phyloP scores from a whole-genome alignment of 2,888 invertebrate species.

The Achlya flavicornis region DNA sequence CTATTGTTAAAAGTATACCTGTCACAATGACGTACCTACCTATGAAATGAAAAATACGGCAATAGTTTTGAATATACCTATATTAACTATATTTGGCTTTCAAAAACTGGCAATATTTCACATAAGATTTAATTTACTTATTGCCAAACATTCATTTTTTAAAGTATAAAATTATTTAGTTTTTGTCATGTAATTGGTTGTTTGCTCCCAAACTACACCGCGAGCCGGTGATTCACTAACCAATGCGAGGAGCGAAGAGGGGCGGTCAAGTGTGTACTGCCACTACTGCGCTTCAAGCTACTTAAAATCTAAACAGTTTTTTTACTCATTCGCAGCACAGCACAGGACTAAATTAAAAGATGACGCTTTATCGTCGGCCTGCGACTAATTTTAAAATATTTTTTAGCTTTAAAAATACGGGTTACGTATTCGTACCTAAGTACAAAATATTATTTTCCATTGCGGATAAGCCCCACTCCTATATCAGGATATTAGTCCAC shows the following conservation, averaged over 20 bases:
- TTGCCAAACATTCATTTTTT: too few relatives aligned
- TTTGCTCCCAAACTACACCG: constrained; percentile 31
- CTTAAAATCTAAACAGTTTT: constrained; percentile 24
- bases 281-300: constrained; percentile 18
- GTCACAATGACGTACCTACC: too few relatives aligned
- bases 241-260: constrained; percentile 17
- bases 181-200: not conserved
- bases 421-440: not conserved
- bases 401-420: not conserved
- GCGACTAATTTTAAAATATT: constrained; percentile 13
- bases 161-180: too few relatives aligned
- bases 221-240: constrained; percentile 36
- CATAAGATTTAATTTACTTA: too few relatives aligned
- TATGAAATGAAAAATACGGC: too few relatives aligned
- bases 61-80: too few relatives aligned
- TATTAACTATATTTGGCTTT: too few relatives aligned
- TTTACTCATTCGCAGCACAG: constrained; percentile 32
- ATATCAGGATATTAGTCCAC: too few relatives aligned
- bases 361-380: constrained; percentile 25
- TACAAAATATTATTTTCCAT: too few relatives aligned
- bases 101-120: too few relatives aligned
- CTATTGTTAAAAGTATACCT: too few relatives aligned
- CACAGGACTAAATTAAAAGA: constrained; percentile 38
- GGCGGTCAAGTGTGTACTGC: constrained; percentile 29
- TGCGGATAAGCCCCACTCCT: too few relatives aligned